Percentiles rank a stretch among this genome's conserved stretches.
Evolutionary conservation across 2,797 vertebrate genomes (phyloP).

Genomic region (Clarias platycephalus): DNA sequence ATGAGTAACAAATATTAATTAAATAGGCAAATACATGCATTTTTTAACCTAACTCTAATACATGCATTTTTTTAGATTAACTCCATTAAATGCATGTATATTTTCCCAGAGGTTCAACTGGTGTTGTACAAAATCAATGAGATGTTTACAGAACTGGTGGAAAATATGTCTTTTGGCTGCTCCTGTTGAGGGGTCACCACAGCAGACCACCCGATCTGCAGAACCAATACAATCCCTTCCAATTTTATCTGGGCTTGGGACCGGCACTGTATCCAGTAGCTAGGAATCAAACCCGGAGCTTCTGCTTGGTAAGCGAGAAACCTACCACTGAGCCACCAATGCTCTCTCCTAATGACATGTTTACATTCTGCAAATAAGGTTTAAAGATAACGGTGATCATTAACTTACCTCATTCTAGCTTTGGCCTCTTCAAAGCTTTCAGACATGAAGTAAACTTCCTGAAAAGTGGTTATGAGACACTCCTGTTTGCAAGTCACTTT

Average conservation of each 20-base stretch:
- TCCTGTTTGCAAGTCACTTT: conserved; percentile 81
- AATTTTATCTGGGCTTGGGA: too few species aligned
- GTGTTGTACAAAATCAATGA: neutral
- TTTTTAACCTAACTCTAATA: neutral
- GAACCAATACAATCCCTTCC: too few species aligned
- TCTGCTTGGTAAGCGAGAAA: too few species aligned
- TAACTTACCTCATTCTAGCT: conserved; percentile 81
- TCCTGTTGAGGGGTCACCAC: too few species aligned
- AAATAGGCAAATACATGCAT: neutral
- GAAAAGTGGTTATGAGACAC: conserved; percentile 85
- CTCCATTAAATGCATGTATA: neutral
- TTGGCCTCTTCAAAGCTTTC: conserved; percentile 88
- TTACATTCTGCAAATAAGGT: neutral
- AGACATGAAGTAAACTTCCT: conserved; percentile 85
- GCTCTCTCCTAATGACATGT: neutral
- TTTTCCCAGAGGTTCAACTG: too few species aligned
- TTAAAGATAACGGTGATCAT: neutral
- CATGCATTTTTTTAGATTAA: neutral
- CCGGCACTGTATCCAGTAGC: too few species aligned
- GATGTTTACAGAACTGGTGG: neutral
- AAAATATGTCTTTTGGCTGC: too few species aligned
- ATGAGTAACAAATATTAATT: neutral
- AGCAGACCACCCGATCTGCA: too few species aligned
- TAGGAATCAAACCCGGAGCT: too few species aligned
- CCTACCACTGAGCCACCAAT: too few species aligned